Evolutionary conservation across 2,113 vertebrate species (phyloP).

Genomic region (Suricata suricatta): DNA sequence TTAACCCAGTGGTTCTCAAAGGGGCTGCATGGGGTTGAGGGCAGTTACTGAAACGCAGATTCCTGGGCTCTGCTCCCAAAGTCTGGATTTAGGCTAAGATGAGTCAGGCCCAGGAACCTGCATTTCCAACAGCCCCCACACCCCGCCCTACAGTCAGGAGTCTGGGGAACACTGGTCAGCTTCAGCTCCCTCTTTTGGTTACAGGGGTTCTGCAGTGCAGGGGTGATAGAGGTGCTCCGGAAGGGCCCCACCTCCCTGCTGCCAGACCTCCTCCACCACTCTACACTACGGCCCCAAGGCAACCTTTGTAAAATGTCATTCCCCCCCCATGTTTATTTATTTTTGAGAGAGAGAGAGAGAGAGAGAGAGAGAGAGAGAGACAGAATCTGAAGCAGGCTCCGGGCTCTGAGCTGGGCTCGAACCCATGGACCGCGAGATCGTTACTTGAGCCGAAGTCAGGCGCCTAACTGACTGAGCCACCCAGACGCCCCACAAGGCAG

Average conservation of each 20-base stretch:
- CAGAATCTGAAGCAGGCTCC: too few relatives aligned
- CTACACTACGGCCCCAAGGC: background rate
- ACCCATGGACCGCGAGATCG: too few relatives aligned
- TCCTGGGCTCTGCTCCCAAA: background rate
- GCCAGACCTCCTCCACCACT: background rate
- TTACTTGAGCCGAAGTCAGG: too few relatives aligned
- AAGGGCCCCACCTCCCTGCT: background rate
- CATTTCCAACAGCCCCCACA: background rate
- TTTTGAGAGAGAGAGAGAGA: too few relatives aligned
- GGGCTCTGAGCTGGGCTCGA: too few relatives aligned
- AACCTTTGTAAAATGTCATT: background rate
- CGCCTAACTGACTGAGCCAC: too few relatives aligned
- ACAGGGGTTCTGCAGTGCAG: background rate
- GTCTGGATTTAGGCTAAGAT: background rate
- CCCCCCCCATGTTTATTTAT: too few relatives aligned
- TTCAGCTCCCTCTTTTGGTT: background rate
- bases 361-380: too few relatives aligned
- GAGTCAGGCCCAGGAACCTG: background rate
- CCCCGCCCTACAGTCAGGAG: background rate
- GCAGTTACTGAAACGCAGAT: background rate
- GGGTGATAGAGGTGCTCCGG: background rate
- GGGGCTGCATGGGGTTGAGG: background rate
- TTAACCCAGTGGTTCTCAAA: background rate
- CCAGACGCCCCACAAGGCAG: too few relatives aligned
- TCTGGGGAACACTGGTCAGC: background rate